Evolutionary conservation across 2,113 vertebrate genomes (phyloP), one percentile per base, ranked within the genome.

Genomic region (Nettapus auritus): DNA sequence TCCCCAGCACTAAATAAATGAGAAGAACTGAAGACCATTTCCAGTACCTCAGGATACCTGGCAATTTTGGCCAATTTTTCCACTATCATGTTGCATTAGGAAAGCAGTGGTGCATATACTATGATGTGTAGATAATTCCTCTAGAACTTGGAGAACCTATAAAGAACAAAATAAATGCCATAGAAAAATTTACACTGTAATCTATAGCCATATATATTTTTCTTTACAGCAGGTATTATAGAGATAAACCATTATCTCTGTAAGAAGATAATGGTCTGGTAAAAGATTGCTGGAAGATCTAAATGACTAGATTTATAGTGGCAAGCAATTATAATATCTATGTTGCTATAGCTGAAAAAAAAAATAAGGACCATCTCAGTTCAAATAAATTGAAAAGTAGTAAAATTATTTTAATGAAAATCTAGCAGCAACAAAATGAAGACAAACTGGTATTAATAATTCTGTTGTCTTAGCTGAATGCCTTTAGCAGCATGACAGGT

Each of bases 41-140:
- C 5, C 7, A 33, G 13, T 81, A 97, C 67, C 91, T 97, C 68
- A 2, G 94, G 94, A 93, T 97, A 98, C 57, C 96, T 98, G 42
- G 97, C 98, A 22, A 98, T 97, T 74, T 33, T 95, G 19, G 96
- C 97, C 98, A 98, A 98, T 89, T 98, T 98, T 1, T 86, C 38
- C 26, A 38, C 42, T 59, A 98, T 98, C 98, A 99, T 99, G 92
- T 99, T 98, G 46, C 98, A 98, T 56, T 98, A 99, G 94, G 99
- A 98, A 46, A 99, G 98, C 80, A 99, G 95, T 23, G 98, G 98
- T 52, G 57, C 96, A 86, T 98, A 98, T 87, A 99, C 98, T 62
- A 98, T 55, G 53, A 99, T 63, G 96, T 98, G 95, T 98, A 99
- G 63, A 98, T 40, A 46, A 99, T 97, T 94, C 98, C 98, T 96